Conservation (phyloP, 2,797 vertebrate genomes). For the Catostomus latipinnis region DNA sequence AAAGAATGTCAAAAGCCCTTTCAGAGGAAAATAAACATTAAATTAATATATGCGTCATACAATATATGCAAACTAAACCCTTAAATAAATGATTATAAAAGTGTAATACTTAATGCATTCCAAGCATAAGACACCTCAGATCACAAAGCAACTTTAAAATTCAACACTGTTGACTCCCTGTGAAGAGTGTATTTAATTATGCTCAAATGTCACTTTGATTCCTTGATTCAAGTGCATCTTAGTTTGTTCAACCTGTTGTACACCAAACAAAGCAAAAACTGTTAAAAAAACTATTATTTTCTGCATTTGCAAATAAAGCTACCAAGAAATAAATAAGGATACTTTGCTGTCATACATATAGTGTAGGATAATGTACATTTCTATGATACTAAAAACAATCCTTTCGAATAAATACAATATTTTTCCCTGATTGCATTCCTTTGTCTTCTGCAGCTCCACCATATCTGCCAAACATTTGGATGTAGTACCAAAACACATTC, state of each 20-base stretch:
- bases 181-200: conserved; percentile 24
- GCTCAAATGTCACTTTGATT: conserved; percentile 49
- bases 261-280: neutral
- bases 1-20: conserved; percentile 11
- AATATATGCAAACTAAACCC: neutral
- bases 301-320: neutral
- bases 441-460: conserved; percentile 78
- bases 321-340: neutral
- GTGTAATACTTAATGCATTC: neutral
- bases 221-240: conserved; percentile 53
- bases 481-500: neutral
- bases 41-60: neutral
- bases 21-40: conserved; percentile 1
- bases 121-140: neutral
- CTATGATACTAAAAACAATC: too few species aligned
- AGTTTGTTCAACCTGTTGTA: conserved; percentile 65
- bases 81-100: neutral
- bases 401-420: neutral
- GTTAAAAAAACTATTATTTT: neutral
- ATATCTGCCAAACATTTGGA: conserved; percentile 72
- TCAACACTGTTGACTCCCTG: conserved; percentile 28
- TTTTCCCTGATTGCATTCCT: conserved; percentile 79
- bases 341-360: neutral
- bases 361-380: neutral
- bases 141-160: neutral